These are phyloP conservation scores for Eunapius fragilis DNA, from an alignment of 37 sponge, comb jelly and placozoan genomes.

Conservation along the genomic window DNA sequence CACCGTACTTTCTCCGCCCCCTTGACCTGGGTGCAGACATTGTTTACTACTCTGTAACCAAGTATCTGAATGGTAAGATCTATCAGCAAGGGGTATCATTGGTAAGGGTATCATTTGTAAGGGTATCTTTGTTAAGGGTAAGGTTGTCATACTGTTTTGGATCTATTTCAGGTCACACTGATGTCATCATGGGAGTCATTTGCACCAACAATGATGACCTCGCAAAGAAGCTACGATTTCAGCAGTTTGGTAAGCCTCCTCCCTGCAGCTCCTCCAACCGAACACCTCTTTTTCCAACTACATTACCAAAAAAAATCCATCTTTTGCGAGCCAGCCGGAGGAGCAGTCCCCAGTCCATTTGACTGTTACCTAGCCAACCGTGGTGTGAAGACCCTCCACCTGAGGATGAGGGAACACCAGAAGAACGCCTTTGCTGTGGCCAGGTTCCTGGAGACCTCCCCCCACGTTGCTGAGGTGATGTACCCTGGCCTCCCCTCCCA, in stretches of 20 bases:
- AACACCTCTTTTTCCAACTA: too few relatives aligned
- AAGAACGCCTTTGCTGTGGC: constrained; percentile 88
- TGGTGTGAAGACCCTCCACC: constrained; percentile 91
- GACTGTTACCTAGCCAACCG: constrained; percentile 97
- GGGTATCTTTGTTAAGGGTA: too few relatives aligned
- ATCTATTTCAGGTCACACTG: constrained; percentile 96
- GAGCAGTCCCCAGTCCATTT: constrained; percentile 91
- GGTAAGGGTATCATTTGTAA: too few relatives aligned
- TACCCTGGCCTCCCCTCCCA: constrained; percentile 96
- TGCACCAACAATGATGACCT: constrained; percentile 80
- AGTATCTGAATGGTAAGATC: constrained; percentile 90
- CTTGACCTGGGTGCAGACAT: constrained; percentile 91
- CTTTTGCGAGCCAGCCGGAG: constrained; percentile 58
- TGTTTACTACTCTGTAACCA: constrained; percentile 93
- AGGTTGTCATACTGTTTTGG: too few relatives aligned
- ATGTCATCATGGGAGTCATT: constrained; percentile 94
- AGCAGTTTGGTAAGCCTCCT: constrained; percentile 70
- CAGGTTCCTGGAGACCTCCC: constrained; percentile 64
- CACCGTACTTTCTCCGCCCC: constrained; percentile 93
- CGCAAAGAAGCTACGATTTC: constrained; percentile 63
- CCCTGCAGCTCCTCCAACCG: too few relatives aligned
- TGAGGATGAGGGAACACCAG: constrained; percentile 95
- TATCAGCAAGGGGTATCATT: neutral
- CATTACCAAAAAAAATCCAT: too few relatives aligned
- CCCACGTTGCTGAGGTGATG: constrained; percentile 64